Evolutionary conservation across 2,113 vertebrate species (phyloP).

Genomic region (Glaucidium brasilianum): DNA sequence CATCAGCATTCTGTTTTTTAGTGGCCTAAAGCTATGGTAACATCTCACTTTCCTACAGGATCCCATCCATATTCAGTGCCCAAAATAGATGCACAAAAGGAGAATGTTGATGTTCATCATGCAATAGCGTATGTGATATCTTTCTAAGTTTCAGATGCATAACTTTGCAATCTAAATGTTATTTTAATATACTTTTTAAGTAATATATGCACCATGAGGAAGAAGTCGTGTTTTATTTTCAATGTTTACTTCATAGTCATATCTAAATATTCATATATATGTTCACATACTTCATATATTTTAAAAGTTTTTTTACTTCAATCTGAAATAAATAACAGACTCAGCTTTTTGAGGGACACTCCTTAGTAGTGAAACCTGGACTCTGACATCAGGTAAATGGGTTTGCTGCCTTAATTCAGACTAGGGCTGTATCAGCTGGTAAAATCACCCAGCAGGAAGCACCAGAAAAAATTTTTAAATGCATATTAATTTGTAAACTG

Average conservation of each 20-base stretch:
- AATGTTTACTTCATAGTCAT: not conserved
- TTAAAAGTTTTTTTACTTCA: not conserved
- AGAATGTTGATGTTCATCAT: not conserved
- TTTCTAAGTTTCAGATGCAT: not conserved
- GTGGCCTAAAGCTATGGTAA: not conserved
- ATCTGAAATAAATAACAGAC: not conserved
- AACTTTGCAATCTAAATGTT: not conserved
- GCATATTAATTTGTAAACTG: not conserved
- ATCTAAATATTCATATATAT: not conserved
- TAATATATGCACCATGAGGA: not conserved
- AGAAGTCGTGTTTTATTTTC: not conserved
- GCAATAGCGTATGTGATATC: not conserved
- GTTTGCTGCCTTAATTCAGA: not conserved
- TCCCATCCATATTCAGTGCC: not conserved
- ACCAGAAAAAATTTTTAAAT: not conserved
- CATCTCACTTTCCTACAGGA: not conserved
- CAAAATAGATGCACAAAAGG: not conserved
- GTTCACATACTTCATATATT: not conserved
- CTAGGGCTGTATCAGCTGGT: not conserved
- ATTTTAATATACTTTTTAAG: not conserved
- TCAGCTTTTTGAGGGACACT: not conserved
- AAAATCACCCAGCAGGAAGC: not conserved
- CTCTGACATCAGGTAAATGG: not conserved
- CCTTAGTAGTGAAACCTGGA: not conserved
- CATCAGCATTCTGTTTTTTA: not conserved